Evolutionary conservation across 1,140 invertebrate genomes (phyloP).

Genomic region (Penaeus indicus): DNA sequence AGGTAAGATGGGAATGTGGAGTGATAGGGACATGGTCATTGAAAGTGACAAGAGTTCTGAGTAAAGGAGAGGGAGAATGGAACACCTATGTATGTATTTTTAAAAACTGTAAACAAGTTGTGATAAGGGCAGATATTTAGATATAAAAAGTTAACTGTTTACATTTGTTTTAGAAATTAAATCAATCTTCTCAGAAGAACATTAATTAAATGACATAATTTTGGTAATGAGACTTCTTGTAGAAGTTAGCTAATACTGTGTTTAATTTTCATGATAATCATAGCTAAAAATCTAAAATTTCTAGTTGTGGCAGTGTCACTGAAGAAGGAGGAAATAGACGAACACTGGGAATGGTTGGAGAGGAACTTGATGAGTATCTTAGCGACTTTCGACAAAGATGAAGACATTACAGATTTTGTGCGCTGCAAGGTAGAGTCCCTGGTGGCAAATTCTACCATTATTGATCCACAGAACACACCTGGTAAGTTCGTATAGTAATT

Average conservation of each 20-base stretch:
- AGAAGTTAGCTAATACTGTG: too few relatives aligned
- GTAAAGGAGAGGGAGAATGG: too few relatives aligned
- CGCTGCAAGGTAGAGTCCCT: conserved; percentile 96
- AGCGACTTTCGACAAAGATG: conserved; percentile 91
- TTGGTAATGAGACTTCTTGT: neutral
- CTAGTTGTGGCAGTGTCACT: conserved; percentile 88
- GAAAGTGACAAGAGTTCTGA: too few relatives aligned
- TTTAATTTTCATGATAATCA: too few relatives aligned
- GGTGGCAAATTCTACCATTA: conserved; percentile 77
- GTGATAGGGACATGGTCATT: too few relatives aligned
- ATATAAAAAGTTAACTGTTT: too few relatives aligned
- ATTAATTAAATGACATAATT: conserved; percentile 20
- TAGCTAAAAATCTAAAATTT: conserved; percentile 67
- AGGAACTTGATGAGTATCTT: conserved; percentile 88
- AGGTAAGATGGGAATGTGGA: too few relatives aligned
- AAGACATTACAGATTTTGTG: conserved; percentile 96
- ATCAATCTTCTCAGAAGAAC: too few relatives aligned
- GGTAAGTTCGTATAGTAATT: conserved; percentile 6
- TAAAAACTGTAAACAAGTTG: too few relatives aligned
- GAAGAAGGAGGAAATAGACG: conserved; percentile 86
- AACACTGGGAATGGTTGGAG: conserved; percentile 96
- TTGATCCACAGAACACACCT: conserved; percentile 40
- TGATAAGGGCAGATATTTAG: too few relatives aligned
- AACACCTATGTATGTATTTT: too few relatives aligned
- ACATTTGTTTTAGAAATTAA: too few relatives aligned